Evolutionary conservation across 2,113 vertebrate species (phyloP), one percentile per base, ranked within the genome.

Genomic region (Bucco capensis): DNA sequence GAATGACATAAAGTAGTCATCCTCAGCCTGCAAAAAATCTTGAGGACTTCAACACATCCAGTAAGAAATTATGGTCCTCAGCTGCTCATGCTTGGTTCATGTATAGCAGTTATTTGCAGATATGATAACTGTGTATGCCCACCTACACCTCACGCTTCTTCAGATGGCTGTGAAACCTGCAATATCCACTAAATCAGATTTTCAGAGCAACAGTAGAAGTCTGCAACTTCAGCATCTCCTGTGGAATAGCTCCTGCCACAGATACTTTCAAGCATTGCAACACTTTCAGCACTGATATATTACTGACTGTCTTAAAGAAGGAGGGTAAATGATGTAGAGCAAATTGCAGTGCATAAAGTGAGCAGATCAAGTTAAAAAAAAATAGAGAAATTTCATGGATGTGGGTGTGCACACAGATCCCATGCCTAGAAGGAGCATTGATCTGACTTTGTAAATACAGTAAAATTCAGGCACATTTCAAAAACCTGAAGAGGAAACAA

Each of bases 361-460:
- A 69, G 11, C 49, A 60, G 47, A 64, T 3, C 23, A n/a, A 69
- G 22, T 33, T 49, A 30, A 16, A n/a, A n/a, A 33, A 5, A 5
- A 1, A 6, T 0, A 15, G 11, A 2, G 2, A n/a, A n/a, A 56
- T 64, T 80, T 83, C 3, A 38, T 12, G 25, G 33, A 30, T 1
- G 1, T 37, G 44, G 27, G 25, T 73, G 51, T 78, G 21, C 30
- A 15, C 19, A 6, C 10, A 14, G 27, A 51, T 53, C 30, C 13
- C 24, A 42, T 38, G 61, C 24, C 10, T 65, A 21, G 28, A 72
- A 64, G 12, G 7, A 58, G 9, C 10, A 35, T 18, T 40, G 11
- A 3, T 70, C 50, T 69, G 22, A n/a, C 12, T 46, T 62, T 7
- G 16, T 46, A 88, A 83, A 71, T 27, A 62, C 4, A 53, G 51